Base-by-base conservation (phyloP, 1,140 invertebrate genomes). In the Brachionus rotundiformis region DNA sequence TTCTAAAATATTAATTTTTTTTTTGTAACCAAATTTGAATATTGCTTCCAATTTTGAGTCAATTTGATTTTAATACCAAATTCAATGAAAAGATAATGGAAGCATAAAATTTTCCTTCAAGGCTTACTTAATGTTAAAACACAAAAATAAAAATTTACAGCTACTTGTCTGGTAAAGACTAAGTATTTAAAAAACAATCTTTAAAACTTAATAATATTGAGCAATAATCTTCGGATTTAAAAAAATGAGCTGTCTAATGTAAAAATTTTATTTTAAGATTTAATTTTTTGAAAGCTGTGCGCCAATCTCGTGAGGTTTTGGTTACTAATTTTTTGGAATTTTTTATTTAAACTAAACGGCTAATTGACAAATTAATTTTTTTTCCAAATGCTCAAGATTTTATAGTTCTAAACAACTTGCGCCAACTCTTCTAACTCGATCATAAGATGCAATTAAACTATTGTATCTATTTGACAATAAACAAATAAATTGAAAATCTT, bases 401-500 rank as follows among this genome's bases (percentile, higher is more conserved):
- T 54, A 54, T 54, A 54, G 47, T 19, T 54, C 47, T 54, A 54
- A 19, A 16, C 16, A 54, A 11, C 47, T 7, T 54, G 47, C 3
- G 47, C 16, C 19, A 19, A 25, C 47, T 54, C 47, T 25, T 54
- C 6, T 25, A 19, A 54, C n/a, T 54, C 19, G 8, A 19, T 54
- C 47, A 19, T 54, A 54, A 54, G 47, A 54, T 54, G 47, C 47
- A 54, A 54, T 54, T 54, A 54, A 54, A 54, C 47, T 54, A 54
- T 54, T 54, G 47, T 54, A 54, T 54, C 47, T 19, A 54, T 54
- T 54, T 54, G 47, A 54, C 47, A 54, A 54, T 54, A 54, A 54
- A 54, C 47, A 54, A 54, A n/a, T 54, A 54, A 54, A 54, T 54
- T 54, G 47, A 54, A 54, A 54, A 19, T 54, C 10, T 54, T 54